A percentile compares a stretch with the other conserved stretches of the same genome.
Conservation (phyloP, 2,113 vertebrate genomes). For the Heliornis fulica region DNA sequence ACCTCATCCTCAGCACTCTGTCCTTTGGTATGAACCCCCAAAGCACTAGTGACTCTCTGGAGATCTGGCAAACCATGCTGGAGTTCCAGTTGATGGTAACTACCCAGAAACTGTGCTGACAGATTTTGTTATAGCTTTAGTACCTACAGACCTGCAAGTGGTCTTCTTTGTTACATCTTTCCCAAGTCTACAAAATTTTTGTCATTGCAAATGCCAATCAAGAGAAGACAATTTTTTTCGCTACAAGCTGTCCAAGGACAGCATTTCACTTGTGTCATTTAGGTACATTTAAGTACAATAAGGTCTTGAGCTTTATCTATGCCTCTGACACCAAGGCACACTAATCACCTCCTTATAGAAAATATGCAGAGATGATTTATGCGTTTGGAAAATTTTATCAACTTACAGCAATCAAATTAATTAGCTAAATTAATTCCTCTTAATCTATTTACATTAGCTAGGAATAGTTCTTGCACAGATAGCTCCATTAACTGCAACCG, state of each 20-base stretch:
- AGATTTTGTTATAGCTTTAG: not conserved
- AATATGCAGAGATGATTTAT: slow-evolving; percentile 20
- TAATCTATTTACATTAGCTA: slow-evolving; percentile 46
- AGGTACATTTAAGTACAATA: not conserved
- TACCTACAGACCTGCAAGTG: not conserved
- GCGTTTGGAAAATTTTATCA: slow-evolving; percentile 20
- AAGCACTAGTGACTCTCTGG: not conserved
- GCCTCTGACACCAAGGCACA: not conserved
- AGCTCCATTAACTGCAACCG: not conserved
- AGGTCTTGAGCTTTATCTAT: not conserved
- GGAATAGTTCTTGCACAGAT: not conserved
- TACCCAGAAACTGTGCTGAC: not conserved
- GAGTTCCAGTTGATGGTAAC: not conserved
- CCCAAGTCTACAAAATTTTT: not conserved
- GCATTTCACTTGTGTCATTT: not conserved
- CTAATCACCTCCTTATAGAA: slow-evolving; percentile 24
- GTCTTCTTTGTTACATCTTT: not conserved
- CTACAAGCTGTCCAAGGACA: not conserved
- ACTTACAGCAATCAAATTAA: slow-evolving; percentile 63
- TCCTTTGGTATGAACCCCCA: not conserved
- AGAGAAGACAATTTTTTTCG: not conserved
- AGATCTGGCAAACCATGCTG: not conserved
- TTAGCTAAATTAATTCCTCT: slow-evolving; percentile 36
- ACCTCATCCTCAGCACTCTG: not conserved
- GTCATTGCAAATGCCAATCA: not conserved